phyloP scores from a whole-genome alignment of 1,140 invertebrate genomes.

The Sminthurides bifidus region DNA sequence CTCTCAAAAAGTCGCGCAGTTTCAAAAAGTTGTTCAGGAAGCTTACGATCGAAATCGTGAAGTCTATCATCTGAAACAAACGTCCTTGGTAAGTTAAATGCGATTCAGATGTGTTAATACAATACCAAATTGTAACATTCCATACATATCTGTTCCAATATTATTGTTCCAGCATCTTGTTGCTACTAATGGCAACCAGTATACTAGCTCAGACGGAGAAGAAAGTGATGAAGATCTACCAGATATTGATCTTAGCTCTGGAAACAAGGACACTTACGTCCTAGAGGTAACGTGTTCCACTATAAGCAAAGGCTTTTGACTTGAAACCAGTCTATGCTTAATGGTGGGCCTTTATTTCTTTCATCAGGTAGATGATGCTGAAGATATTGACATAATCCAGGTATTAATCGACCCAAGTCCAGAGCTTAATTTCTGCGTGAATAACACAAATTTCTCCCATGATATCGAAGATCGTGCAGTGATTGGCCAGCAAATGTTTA shows the following conservation, averaged over 20 bases:
- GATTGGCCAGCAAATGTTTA: conserved; percentile 72
- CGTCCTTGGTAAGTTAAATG: conserved; percentile 15
- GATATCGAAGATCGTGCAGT: conserved; percentile 49
- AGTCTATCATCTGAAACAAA: conserved; percentile 48
- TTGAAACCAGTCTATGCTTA: too few relatives aligned
- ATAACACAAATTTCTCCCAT: conserved; percentile 69
- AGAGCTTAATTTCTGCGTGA: conserved; percentile 67
- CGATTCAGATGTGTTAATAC: not conserved
- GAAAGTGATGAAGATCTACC: conserved; percentile 60
- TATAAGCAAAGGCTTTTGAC: too few relatives aligned
- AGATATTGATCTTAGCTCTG: conserved; percentile 60
- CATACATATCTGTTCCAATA: not conserved
- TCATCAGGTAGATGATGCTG: conserved; percentile 64
- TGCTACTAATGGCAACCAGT: conserved; percentile 17
- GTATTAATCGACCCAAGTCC: conserved; percentile 63
- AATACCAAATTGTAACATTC: not conserved
- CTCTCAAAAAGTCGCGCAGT: conserved; percentile 48
- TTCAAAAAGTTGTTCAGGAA: conserved; percentile 52
- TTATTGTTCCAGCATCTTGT: conserved; percentile 3
- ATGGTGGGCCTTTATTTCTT: not conserved
- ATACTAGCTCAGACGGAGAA: conserved; percentile 46
- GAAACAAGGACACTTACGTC: conserved; percentile 71
- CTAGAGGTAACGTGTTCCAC: conserved; percentile 48
- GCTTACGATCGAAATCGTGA: conserved; percentile 56
- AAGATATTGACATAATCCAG: conserved; percentile 67